These are phyloP conservation scores for Lanistes nyassanus DNA, from an alignment of 1,140 invertebrate genomes.

Conservation along the genomic window DNA sequence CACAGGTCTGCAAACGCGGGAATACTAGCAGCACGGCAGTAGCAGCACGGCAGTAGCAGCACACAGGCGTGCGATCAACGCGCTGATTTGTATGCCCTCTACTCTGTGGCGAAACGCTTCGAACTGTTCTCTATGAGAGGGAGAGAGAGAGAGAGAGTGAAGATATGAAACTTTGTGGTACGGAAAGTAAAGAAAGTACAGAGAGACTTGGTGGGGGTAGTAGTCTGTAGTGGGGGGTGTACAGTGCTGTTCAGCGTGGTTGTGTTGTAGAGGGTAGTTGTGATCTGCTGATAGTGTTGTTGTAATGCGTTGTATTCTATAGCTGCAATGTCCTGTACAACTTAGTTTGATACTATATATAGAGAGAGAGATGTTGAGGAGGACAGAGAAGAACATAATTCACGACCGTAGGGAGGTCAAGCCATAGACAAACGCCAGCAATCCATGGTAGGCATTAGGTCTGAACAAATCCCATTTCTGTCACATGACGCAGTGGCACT, in stretches of 20 bases:
- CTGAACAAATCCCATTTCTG: no score
- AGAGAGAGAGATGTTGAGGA: not conserved
- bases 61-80: not conserved
- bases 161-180: not conserved
- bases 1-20: not conserved
- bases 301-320: no score
- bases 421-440: constrained; percentile 24
- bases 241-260: not conserved
- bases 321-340: no score
- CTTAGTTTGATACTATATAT: no score
- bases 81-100: not conserved
- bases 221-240: not conserved
- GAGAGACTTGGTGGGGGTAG: not conserved
- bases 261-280: not conserved
- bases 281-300: not conserved
- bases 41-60: not conserved
- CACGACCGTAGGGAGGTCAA: constrained; percentile 10
- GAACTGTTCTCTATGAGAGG: not conserved
- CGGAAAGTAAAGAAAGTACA: not conserved
- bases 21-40: not conserved
- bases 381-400: constrained; percentile 7
- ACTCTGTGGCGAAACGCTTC: not conserved
- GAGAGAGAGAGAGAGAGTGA: constrained; percentile 13
- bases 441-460: no score
- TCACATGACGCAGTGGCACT: constrained; percentile 20